A percentile compares a stretch with the other conserved stretches of the same genome.
Conservation (phyloP, 2,888 invertebrate species). For the Eutolmus rufibarbis region DNA sequence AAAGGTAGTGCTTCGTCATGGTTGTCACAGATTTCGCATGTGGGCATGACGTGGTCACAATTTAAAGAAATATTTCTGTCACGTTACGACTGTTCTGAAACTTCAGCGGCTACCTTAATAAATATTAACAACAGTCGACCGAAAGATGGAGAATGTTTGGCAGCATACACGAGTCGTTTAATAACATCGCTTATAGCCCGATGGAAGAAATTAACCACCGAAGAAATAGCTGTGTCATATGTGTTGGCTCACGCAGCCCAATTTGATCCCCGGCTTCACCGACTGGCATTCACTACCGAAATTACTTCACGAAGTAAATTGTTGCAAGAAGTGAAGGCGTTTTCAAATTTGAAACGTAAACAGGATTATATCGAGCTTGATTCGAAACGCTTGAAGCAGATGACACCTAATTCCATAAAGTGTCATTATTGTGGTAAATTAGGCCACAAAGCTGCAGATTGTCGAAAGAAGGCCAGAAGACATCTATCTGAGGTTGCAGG, state of each 20-base stretch:
- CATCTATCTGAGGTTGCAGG: too few relatives aligned
- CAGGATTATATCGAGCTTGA: too few relatives aligned
- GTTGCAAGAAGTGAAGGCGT: constrained; percentile 23
- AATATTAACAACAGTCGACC: neutral
- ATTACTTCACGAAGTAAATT: neutral
- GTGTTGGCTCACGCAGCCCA: neutral
- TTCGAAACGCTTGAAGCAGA: too few relatives aligned
- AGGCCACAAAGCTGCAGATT: too few relatives aligned
- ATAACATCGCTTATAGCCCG: constrained; percentile 9
- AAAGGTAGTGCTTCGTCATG: constrained; percentile 27
- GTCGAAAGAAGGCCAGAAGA: too few relatives aligned
- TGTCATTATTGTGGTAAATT: too few relatives aligned
- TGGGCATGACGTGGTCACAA: constrained; percentile 29
- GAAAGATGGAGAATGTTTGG: constrained; percentile 27
- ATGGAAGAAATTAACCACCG: neutral
- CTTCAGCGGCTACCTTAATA: neutral
- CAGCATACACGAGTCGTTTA: constrained; percentile 9
- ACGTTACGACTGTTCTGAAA: neutral
- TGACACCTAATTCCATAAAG: too few relatives aligned
- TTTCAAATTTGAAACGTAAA: neutral
- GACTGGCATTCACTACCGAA: constrained; percentile 19
- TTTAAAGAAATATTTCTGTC: constrained; percentile 14
- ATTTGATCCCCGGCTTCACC: neutral
- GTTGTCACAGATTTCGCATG: constrained; percentile 30
- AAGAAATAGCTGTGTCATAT: neutral